Percentiles rank a stretch among this genome's conserved stretches.
Conservation (phyloP, 2,888 invertebrate species). For the Callosobruchus maculatus region DNA sequence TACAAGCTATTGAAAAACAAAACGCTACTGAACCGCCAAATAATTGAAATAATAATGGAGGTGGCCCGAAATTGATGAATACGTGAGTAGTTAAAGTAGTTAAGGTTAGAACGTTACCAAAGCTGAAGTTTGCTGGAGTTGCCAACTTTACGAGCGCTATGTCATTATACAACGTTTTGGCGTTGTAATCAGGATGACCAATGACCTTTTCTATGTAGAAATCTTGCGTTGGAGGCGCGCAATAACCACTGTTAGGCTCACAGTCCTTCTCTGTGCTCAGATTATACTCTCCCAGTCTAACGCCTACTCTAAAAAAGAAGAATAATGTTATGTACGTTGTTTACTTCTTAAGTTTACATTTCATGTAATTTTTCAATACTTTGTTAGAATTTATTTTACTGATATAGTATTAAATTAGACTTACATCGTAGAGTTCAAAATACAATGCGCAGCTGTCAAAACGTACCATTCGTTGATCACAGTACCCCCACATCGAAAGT, state of each 20-base stretch:
- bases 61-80: no score
- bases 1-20: no score
- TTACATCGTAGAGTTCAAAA: constrained; percentile 33
- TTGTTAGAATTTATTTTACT: no score
- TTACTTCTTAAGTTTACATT: no score
- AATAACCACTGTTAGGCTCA: constrained; percentile 36
- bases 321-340: background rate
- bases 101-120: constrained; percentile 31
- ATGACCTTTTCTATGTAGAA: constrained; percentile 51
- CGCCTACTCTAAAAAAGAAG: constrained; percentile 50
- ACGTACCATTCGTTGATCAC: constrained; percentile 51
- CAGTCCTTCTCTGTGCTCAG: constrained; percentile 50
- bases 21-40: no score
- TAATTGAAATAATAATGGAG: no score
- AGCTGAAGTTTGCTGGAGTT: constrained; percentile 44
- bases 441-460: constrained; percentile 61
- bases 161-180: constrained; percentile 54
- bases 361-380: no score
- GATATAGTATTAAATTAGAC: constrained; percentile 10
- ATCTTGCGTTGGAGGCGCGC: constrained; percentile 52
- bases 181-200: constrained; percentile 55
- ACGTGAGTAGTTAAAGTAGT: no score
- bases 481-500: constrained; percentile 51
- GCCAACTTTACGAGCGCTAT: constrained; percentile 55
- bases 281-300: constrained; percentile 63